Evolutionary conservation across 2,113 vertebrate species (phyloP).

Genomic region (Neofelis nebulosa): DNA sequence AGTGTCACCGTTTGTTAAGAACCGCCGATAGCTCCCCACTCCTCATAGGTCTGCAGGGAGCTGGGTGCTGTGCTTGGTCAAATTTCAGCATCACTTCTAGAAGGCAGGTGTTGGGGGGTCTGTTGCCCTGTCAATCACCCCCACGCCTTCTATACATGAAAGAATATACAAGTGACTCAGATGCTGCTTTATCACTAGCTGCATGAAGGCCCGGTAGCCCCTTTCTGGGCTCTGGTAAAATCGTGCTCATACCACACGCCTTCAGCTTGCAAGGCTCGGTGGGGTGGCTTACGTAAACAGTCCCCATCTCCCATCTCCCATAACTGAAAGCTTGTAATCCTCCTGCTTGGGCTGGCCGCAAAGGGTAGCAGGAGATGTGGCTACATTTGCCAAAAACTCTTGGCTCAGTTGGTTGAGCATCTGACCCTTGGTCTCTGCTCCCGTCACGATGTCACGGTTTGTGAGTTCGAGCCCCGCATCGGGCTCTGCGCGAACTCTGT

Average conservation of each 20-base stretch:
- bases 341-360: background rate
- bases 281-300: background rate
- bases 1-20: background rate
- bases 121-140: background rate
- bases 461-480: too few relatives aligned
- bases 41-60: background rate
- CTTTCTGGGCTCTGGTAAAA: too few relatives aligned
- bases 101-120: background rate
- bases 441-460: too few relatives aligned
- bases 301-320: too few relatives aligned
- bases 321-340: background rate
- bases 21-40: background rate
- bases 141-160: fast-evolving
- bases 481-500: too few relatives aligned
- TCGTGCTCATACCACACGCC: background rate
- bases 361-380: background rate
- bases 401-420: too few relatives aligned
- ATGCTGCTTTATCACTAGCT: background rate
- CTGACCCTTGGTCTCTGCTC: too few relatives aligned
- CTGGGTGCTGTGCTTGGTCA: background rate
- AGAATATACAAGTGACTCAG: background rate
- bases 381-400: background rate
- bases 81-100: background rate
- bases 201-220: background rate
- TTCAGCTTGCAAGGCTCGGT: background rate